Conservation (phyloP, 2,797 vertebrate species). For the Anomalospiza imberbis region DNA sequence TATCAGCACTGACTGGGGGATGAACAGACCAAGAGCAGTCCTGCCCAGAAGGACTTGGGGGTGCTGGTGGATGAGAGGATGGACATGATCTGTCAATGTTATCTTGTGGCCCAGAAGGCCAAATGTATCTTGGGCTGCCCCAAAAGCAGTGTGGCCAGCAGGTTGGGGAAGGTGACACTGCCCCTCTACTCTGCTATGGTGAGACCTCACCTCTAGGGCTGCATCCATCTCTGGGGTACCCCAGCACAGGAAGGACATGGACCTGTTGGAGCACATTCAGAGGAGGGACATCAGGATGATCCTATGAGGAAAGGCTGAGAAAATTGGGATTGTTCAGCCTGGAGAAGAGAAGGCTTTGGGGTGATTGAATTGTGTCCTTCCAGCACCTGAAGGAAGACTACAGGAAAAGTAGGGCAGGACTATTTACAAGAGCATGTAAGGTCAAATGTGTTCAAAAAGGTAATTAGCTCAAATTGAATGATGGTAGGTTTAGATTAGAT, state of each 20-base stretch:
- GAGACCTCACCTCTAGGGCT: not conserved
- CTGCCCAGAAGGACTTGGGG: not conserved
- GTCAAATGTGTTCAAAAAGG: not conserved
- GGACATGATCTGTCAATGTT: too few species aligned
- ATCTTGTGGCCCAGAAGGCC: not conserved
- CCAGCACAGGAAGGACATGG: not conserved
- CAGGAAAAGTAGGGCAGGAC: not conserved
- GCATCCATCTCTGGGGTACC: not conserved
- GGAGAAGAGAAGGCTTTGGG: not conserved
- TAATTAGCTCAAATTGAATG: not conserved
- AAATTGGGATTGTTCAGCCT: not conserved
- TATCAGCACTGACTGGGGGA: not conserved
- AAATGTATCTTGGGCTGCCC: not conserved
- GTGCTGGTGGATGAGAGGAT: not conserved
- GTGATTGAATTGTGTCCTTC: not conserved
- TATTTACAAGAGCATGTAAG: not conserved
- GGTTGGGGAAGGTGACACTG: not conserved
- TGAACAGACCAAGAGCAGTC: fast-evolving
- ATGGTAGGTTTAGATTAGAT: not conserved
- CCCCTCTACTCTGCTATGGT: not conserved
- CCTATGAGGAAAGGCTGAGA: not conserved
- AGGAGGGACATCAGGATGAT: not conserved
- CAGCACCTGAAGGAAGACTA: not conserved
- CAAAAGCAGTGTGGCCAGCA: not conserved
- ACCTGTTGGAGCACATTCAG: not conserved